Conservation (phyloP, 2,888 invertebrate genomes). For the Enchytraeus crypticus region DNA sequence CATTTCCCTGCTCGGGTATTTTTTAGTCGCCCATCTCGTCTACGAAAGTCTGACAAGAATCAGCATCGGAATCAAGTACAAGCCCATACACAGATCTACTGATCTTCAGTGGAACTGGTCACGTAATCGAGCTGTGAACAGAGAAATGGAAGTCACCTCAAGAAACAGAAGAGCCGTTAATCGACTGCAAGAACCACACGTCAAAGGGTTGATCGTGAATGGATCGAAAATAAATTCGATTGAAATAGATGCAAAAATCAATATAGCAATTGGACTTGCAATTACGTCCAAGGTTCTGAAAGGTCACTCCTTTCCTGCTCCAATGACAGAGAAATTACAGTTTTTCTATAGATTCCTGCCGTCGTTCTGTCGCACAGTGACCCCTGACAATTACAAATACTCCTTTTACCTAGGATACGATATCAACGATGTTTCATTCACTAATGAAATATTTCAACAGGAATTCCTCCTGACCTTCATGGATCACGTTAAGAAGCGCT, state of each 20-base stretch:
- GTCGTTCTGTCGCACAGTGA: constrained; percentile 20
- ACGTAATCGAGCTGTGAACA: no score
- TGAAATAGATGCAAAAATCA: not conserved
- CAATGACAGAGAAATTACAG: constrained; percentile 3
- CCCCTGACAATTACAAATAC: constrained; percentile 14
- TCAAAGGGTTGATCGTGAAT: no score
- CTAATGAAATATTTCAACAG: constrained; percentile 1
- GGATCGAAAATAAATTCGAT: no score
- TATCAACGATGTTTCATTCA: constrained; percentile 15
- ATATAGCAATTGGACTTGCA: constrained; percentile 10
- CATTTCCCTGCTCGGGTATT: no score
- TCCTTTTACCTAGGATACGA: constrained; percentile 23
- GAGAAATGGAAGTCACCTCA: no score
- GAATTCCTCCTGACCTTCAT: constrained; percentile 3
- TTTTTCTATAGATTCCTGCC: constrained; percentile 20
- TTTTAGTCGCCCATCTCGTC: no score
- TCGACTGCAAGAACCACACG: no score
- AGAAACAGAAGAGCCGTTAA: no score
- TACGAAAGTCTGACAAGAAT: no score
- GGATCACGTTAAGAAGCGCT: not conserved
- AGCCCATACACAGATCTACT: no score
- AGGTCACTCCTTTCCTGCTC: not conserved
- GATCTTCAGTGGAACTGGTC: no score
- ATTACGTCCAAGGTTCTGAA: constrained; percentile 6
- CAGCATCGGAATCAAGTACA: no score